phyloP scores from a whole-genome alignment of 2,113 vertebrate genomes.

The Lasiurus borealis region DNA sequence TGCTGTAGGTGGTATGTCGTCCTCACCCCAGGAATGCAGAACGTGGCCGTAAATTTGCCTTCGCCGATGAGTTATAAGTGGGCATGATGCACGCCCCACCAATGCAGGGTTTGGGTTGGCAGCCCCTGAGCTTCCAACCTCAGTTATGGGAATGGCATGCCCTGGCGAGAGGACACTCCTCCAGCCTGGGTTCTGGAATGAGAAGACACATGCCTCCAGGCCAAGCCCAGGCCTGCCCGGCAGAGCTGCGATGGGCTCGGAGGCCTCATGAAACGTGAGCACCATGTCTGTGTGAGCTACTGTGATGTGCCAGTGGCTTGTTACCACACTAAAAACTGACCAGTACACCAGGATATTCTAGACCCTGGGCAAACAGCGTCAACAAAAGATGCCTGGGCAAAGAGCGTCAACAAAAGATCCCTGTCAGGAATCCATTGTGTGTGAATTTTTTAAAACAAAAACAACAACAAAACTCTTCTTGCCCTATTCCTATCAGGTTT shows the following conservation, averaged over 20 bases:
- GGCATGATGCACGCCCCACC: slow-evolving; percentile 46
- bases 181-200: slow-evolving; percentile 56
- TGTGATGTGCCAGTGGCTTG: background rate
- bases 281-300: slow-evolving; percentile 45
- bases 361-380: too few relatives aligned
- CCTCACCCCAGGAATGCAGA: background rate
- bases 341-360: too few relatives aligned
- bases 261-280: slow-evolving; percentile 40
- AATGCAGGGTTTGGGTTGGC: slow-evolving; percentile 45
- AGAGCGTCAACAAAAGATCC: too few relatives aligned
- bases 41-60: slow-evolving; percentile 21
- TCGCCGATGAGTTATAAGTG: slow-evolving; percentile 60
- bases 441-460: background rate
- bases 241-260: background rate
- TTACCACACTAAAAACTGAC: background rate
- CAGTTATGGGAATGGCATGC: slow-evolving; percentile 59
- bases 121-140: slow-evolving; percentile 11
- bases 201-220: slow-evolving; percentile 53
- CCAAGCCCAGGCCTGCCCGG: slow-evolving; percentile 73
- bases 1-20: slow-evolving; percentile 11
- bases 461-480: background rate
- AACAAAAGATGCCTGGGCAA: too few relatives aligned
- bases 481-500: too few relatives aligned
- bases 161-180: slow-evolving; percentile 54
- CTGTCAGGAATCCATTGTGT: background rate